phyloP scores from a whole-genome alignment of 2,888 invertebrate species.

The Dicyrtomina minuta region DNA sequence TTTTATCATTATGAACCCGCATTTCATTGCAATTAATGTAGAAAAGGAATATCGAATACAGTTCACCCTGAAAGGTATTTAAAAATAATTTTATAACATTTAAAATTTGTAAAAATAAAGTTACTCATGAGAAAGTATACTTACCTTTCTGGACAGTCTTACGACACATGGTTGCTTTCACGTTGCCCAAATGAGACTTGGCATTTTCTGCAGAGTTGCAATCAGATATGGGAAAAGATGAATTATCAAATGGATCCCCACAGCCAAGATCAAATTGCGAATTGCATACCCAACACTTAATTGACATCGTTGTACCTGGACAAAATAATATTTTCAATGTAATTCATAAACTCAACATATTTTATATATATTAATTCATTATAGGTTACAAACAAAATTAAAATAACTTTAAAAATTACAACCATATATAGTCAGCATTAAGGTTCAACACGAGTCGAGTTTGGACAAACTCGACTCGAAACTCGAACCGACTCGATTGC shows the following conservation, averaged over 20 bases:
- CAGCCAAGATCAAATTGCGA: slow-evolving; percentile 87
- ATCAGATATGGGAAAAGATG: slow-evolving; percentile 80
- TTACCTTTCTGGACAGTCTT: slow-evolving; percentile 87
- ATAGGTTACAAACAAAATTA: too few species aligned
- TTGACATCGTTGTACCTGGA: slow-evolving; percentile 57
- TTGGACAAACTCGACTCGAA: too few species aligned
- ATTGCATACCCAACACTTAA: slow-evolving; percentile 88
- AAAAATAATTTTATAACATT: too few species aligned
- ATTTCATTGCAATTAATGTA: not conserved
- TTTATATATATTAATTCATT: not conserved
- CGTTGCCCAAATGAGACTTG: slow-evolving; percentile 61
- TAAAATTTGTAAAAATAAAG: not conserved
- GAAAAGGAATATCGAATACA: not conserved
- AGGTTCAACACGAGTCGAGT: too few species aligned
- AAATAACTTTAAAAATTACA: too few species aligned
- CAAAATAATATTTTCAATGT: too few species aligned
- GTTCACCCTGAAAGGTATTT: not conserved
- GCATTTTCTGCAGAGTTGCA: slow-evolving; percentile 62
- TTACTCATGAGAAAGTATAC: not conserved
- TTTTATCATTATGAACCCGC: too few species aligned
- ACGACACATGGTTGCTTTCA: slow-evolving; percentile 80
- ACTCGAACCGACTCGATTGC: too few species aligned
- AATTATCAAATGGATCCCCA: slow-evolving; percentile 88
- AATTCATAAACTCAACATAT: not conserved
- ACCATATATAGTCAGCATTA: too few species aligned